These are phyloP conservation scores for Thereva unica DNA, from an alignment of 2,888 invertebrate genomes.

Conservation along the genomic window DNA sequence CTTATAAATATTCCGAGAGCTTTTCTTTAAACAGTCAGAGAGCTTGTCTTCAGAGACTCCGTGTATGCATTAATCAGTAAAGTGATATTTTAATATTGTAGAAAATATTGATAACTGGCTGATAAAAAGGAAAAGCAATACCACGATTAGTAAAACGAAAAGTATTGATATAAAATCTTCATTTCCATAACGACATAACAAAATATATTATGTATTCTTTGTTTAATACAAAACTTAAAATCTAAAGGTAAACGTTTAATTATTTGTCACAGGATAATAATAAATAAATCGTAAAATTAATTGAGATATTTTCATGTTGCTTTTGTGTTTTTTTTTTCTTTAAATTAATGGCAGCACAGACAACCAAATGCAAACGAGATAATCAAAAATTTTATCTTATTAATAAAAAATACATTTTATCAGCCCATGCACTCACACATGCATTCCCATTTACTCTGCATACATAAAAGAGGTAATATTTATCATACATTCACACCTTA, in stretches of 20 bases:
- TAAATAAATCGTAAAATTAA: conserved; percentile 28
- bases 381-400: conserved; percentile 9
- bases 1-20: too few species aligned
- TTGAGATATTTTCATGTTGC: not conserved
- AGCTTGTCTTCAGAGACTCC: too few species aligned
- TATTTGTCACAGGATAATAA: conserved; percentile 23
- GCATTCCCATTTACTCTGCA: not conserved
- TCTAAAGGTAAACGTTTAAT: conserved; percentile 33
- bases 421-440: conserved; percentile 3
- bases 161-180: conserved; percentile 14
- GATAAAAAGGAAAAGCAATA: not conserved
- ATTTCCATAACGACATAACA: conserved; percentile 38
- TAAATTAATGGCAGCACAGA: conserved; percentile 44
- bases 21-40: too few species aligned
- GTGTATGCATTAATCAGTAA: too few species aligned
- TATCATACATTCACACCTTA: not conserved
- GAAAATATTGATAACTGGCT: not conserved
- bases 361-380: conserved; percentile 36
- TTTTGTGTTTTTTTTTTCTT: conserved; percentile 2
- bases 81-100: too few species aligned
- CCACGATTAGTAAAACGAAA: conserved; percentile 6
- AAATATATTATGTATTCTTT: conserved; percentile 38
- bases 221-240: conserved; percentile 12
- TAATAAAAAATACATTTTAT: conserved; percentile 13
- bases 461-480: not conserved